These are phyloP conservation scores for Trachemys scripta DNA, from an alignment of 2,113 vertebrate genomes.

Conservation along the genomic window DNA sequence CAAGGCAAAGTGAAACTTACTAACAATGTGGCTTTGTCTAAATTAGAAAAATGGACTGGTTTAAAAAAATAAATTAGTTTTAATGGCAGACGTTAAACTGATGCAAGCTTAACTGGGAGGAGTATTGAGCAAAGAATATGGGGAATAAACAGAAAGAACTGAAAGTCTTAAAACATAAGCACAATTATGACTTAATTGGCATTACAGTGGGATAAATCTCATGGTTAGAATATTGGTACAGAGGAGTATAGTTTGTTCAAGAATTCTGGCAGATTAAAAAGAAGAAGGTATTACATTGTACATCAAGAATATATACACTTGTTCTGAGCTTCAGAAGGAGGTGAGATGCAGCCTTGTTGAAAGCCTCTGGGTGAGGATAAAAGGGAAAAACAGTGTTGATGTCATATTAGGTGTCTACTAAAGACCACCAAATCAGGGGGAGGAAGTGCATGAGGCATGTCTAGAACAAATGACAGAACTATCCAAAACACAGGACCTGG, in stretches of 20 bases:
- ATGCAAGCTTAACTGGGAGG: not conserved
- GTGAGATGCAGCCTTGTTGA: not conserved
- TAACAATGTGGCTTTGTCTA: not conserved
- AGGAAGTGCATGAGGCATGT: not conserved
- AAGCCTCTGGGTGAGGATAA: not conserved
- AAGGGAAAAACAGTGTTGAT: not conserved
- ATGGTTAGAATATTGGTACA: not conserved
- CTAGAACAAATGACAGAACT: not conserved
- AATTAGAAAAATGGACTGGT: not conserved
- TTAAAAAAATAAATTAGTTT: conserved; percentile 30
- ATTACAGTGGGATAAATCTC: not conserved
- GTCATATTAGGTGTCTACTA: not conserved
- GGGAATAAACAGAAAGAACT: not conserved
- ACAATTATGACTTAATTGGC: not conserved
- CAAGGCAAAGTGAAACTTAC: not conserved
- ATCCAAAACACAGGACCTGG: not conserved
- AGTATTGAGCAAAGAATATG: not conserved
- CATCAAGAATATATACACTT: not conserved
- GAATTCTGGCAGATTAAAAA: not conserved
- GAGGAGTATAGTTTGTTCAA: not conserved
- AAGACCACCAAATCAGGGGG: not conserved
- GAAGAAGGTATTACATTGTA: not conserved
- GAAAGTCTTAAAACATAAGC: not conserved
- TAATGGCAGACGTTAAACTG: conserved; percentile 14
- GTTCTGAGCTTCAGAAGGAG: not conserved